Evolutionary conservation across 2,113 vertebrate genomes (phyloP), one percentile per base, ranked within the genome.

Genomic region (Cervus canadensis): DNA sequence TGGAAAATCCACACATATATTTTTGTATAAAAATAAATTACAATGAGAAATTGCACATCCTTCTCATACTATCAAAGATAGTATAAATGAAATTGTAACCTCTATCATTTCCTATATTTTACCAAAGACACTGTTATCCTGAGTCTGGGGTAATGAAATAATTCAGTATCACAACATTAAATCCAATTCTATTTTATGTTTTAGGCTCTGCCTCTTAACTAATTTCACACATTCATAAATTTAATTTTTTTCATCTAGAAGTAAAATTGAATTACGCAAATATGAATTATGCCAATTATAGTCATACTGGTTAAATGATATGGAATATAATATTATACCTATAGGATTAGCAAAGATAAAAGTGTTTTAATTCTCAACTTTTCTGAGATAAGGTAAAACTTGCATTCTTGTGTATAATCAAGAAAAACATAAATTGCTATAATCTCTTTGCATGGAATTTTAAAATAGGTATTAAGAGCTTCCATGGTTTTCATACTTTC

Each of bases 21-120:
- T 97, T 97, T 91, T 94, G 7, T 36, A 45, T 56, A 19, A 21
- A 94, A 89, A 89, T 74, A 4, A 94, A 40, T 79, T 79, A 84
- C 28, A 94, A 36, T 36, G 45, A 13, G 4, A 95, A 91, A 94
- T 50, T 60, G 56, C 30, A 74, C 1, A 54, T 59, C 50, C 4
- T 88, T 87, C 26, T 88, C 26, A 50, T 71, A 62, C 28, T 71
- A 74, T 81, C 43, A 91, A 97, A 60, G 43, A 56, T 3, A 48
- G 11, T 10, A 88, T 21, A 43, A 94, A 88, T 91, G 78, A 59
- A 91, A 81, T 30, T 60, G 50, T 40, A 7, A 91, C 23, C 56
- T 59, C 21, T 56, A 16, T 71, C 4, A 8, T n/a, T 88, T 79
- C 12, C 64, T 85, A 33, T 36, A n/a, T 6, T 84, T 84, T 90